phyloP scores from a whole-genome alignment of 2,797 vertebrate genomes.

The Philypnodon macrostomus region DNA sequence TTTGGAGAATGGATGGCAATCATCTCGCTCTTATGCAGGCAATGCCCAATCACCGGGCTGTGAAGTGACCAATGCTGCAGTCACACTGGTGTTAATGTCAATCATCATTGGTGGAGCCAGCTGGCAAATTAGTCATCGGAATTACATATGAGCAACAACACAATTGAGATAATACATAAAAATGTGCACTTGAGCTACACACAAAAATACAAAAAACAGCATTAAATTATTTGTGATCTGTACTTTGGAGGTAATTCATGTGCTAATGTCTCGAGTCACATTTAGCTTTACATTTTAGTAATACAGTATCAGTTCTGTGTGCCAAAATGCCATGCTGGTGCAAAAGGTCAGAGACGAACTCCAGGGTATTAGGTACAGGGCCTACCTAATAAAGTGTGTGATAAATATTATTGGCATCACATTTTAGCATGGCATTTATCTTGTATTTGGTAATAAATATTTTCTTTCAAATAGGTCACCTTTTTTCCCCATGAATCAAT shows the following conservation, averaged over 20 bases:
- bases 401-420: constrained; percentile 8
- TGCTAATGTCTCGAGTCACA: no score
- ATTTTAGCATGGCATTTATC: constrained; percentile 2
- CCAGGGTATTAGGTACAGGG: no score
- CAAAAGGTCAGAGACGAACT: no score
- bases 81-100: constrained; percentile 59
- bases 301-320: no score
- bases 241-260: background rate
- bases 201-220: background rate
- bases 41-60: constrained; percentile 48
- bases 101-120: constrained; percentile 54
- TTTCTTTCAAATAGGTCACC: constrained; percentile 19
- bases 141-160: constrained; percentile 35
- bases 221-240: no score
- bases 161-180: no score
- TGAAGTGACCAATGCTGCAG: constrained; percentile 60
- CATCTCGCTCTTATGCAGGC: constrained; percentile 29
- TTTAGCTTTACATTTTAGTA: no score
- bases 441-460: background rate
- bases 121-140: constrained; percentile 64
- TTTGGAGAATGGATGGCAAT: no score
- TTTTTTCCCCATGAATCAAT: constrained; percentile 24
- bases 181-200: no score
- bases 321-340: no score
- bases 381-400: no score